A percentile compares a stretch with the other conserved stretches of the same genome.
These are phyloP conservation scores for Trypoxylon attenuatum DNA, from an alignment of 2,888 invertebrate genomes.

Conservation along the genomic window DNA sequence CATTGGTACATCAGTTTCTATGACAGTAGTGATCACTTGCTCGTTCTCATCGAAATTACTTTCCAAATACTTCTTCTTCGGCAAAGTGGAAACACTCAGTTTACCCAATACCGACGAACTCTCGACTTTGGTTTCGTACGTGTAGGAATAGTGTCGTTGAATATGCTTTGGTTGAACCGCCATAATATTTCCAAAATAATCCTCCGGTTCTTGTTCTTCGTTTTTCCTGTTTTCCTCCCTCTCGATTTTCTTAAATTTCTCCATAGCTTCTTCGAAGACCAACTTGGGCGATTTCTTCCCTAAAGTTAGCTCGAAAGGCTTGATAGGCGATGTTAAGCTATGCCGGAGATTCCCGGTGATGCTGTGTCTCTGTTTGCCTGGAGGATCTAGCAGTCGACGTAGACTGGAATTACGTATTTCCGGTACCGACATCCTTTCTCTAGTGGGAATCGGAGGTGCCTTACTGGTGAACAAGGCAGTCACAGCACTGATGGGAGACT, in stretches of 20 bases:
- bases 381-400: constrained; percentile 65
- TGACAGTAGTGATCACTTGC: constrained; percentile 69
- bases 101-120: constrained; percentile 47
- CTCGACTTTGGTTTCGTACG: constrained; percentile 63
- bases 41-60: constrained; percentile 71
- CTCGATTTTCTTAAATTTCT: constrained; percentile 46
- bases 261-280: constrained; percentile 44
- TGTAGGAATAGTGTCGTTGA: constrained; percentile 69
- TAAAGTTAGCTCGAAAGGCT: constrained; percentile 35
- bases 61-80: constrained; percentile 66
- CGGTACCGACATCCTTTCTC: constrained; percentile 70
- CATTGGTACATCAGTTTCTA: constrained; percentile 68
- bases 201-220: constrained; percentile 20
- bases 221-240: constrained; percentile 43
- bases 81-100: constrained; percentile 55
- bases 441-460: constrained; percentile 28
- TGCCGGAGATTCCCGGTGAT: constrained; percentile 64
- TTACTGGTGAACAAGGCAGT: constrained; percentile 20
- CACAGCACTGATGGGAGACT: not conserved
- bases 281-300: constrained; percentile 40
- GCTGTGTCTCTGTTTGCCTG: constrained; percentile 67
- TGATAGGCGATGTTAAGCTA: constrained; percentile 44
- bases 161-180: constrained; percentile 63
- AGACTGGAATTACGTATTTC: constrained; percentile 69
- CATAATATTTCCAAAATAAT: constrained; percentile 14